Conservation (phyloP, 2,113 vertebrate genomes). For the Heloderma charlesbogerti region DNA sequence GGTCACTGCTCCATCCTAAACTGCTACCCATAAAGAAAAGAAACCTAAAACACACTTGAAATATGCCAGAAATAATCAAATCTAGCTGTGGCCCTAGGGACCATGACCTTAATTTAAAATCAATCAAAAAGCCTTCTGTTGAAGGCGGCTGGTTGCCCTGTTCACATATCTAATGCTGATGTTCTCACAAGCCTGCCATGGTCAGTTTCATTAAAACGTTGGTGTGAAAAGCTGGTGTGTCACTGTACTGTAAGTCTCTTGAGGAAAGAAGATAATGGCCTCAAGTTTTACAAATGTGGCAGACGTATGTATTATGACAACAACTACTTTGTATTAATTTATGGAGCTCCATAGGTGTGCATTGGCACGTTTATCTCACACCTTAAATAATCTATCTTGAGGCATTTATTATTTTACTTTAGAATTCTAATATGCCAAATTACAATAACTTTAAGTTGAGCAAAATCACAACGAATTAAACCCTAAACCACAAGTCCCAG, state of each 20-base stretch:
- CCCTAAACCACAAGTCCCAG: background rate
- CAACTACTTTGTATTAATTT: background rate
- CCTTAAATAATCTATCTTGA: background rate
- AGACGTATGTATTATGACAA: background rate
- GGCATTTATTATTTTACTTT: background rate
- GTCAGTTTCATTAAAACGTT: constrained; percentile 24
- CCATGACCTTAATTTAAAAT: constrained; percentile 75
- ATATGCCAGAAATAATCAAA: constrained; percentile 69
- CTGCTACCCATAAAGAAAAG: constrained; percentile 33
- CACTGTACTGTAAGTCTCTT: constrained; percentile 2
- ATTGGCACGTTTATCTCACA: background rate
- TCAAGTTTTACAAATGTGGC: background rate
- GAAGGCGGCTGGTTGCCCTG: constrained; percentile 13
- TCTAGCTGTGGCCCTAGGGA: constrained; percentile 57
- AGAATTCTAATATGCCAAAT: background rate
- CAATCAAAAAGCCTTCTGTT: constrained; percentile 61
- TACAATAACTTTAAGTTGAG: background rate
- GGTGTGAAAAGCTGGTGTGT: background rate
- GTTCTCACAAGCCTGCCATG: constrained; percentile 38
- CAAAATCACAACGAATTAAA: no score
- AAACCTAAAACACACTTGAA: constrained; percentile 54
- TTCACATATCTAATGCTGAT: constrained; percentile 49
- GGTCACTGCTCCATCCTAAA: background rate
- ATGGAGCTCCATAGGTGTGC: background rate
- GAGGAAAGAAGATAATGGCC: background rate